Base-by-base conservation (phyloP, 2,797 vertebrate genomes). In the Pteronotus mesoamericanus region DNA sequence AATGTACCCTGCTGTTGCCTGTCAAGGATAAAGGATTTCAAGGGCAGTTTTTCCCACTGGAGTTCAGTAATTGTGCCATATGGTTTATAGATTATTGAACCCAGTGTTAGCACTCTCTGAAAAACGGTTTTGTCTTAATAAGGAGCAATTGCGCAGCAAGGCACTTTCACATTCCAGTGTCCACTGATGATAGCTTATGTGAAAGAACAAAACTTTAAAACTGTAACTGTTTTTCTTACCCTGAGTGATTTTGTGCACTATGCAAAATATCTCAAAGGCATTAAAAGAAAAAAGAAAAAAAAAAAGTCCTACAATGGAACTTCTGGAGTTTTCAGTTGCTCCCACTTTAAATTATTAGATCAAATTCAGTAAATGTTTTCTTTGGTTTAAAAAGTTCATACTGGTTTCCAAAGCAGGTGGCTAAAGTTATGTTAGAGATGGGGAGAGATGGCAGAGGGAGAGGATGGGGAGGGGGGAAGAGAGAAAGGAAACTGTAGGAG, bases 1-100 rank as follows among this genome's bases (percentile, higher is more conserved):
- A 95, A 94, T 79, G 68, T 12, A 51, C 14, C 59, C 91, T 97
- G 84, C 44, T 46, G 5, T 89, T 96, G 66, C 96, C 86, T 74
- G 11, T 78, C 86, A 94, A 85, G 24, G 64, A 34, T 72, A 86
- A 95, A 90, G 66, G 66, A 72, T 77, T 95, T 89, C 89, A 95
- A 96, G 89, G 71, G 87, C 87, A 97, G 21, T 68, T 93, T 96
- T 72, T 44, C 75, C 21, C 0, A 0, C 22, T 91, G 46, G 55
- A 32, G 69, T 86, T 90, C 72, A 34, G 37, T 96, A 96, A 87
- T 64, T 87, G 79, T 95, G 22, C 77, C 57, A 72, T 95, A 72
- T 71, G 26, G 59, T 57, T 82, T 93, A 37, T 86, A 94, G 51
- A 96, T 97, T 93, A 68, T 86, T 90, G 15, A 11, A 2, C 66